Conservation (phyloP, 2,113 vertebrate species). For the Cheilinus undulatus region DNA sequence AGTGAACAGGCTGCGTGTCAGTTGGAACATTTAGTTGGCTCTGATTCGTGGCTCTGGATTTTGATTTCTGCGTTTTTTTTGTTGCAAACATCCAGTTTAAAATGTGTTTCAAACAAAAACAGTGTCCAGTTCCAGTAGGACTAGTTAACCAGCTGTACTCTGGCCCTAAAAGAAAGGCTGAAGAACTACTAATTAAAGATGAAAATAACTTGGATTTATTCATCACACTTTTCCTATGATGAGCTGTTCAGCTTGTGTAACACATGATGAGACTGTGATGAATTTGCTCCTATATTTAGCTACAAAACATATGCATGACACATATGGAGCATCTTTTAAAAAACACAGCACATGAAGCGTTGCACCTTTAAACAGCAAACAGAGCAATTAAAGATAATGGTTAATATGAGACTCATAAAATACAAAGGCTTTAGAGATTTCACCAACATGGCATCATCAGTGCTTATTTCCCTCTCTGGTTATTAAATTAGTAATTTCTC, state of each 20-base stretch:
- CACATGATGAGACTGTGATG: too few species aligned
- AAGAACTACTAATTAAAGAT: too few species aligned
- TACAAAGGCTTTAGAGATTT: neutral
- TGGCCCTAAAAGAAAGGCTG: too few species aligned
- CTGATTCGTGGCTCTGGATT: neutral
- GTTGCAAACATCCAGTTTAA: neutral
- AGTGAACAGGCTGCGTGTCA: neutral
- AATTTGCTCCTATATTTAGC: too few species aligned
- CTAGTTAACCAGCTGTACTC: too few species aligned
- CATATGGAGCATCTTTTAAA: neutral
- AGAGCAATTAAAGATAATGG: neutral
- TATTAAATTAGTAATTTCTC: too few species aligned
- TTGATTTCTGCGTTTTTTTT: neutral
- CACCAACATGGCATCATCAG: neutral
- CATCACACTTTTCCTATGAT: too few species aligned
- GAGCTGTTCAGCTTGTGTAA: too few species aligned
- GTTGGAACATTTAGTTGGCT: neutral
- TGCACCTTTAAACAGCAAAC: neutral
- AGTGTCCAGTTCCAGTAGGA: too few species aligned
- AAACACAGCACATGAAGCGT: neutral
- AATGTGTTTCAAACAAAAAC: too few species aligned
- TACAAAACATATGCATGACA: neutral
- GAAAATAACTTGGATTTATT: too few species aligned
- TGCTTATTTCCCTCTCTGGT: too few species aligned
- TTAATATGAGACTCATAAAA: neutral